Evolutionary conservation across 2,888 invertebrate genomes (phyloP), one percentile per base, ranked within the genome.

Genomic region (Craniophora ligustri): DNA sequence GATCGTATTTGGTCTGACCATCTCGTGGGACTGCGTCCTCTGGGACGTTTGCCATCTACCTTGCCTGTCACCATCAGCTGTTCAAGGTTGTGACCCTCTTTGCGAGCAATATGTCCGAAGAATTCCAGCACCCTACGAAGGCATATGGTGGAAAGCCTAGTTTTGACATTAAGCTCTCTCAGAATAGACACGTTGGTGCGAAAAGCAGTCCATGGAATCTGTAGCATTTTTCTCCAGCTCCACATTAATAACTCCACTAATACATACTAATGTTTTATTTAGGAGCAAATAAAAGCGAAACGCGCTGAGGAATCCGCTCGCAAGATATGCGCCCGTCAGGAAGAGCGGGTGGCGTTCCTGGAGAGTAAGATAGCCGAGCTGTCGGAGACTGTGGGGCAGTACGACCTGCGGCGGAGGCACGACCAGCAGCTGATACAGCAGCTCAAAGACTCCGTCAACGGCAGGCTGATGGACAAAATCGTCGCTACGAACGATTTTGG

Each of bases 311-410:
- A 96, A 54, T 94, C 95, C 13, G 95, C 96, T 0, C 94, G 95
- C 41, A 94, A 94, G 64, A 92, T 95, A 28, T 95, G 96, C 54
- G 94, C 95, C 0, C 92, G 95, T 2, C 96, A 97, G 69, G 98
- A 98, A 81, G 95, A 96, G 49, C 92, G 97, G 56, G 97, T 97
- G 0, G 96, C 96, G 0, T 94, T 95, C 40, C 91, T 98, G 42
- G 98, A 98, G 85, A 94, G 95, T 3, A 94, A 95, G 62, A 85
- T 98, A 13, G 96, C 97, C 0, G 97, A 98, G 78, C 86, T 98
- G 19, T 97, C 97, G 0, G 95, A 95, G 48, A 96, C 96, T 0
- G 95, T 98, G 2, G 97, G 97, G 0, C 95, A 94, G 58, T 97
- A 97, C 75, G 97, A 98, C 79, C 89, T 96, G 49, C 84, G 95